Evolutionary conservation across 30 jellyfish, hydroid and myxozoan species (phyloP).

Genomic region (Cassiopea andromeda): DNA sequence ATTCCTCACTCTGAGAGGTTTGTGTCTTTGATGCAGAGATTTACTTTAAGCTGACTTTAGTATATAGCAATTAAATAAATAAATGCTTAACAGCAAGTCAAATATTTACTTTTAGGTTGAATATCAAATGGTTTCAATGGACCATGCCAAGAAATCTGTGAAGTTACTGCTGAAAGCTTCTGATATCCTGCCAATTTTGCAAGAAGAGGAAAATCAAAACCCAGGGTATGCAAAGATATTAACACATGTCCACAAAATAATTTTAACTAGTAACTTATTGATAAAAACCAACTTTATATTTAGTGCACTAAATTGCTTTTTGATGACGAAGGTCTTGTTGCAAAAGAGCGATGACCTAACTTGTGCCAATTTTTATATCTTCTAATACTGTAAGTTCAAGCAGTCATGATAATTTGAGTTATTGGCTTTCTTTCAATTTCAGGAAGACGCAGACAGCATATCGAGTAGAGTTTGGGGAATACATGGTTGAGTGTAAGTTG

Average conservation of each 20-base stretch:
- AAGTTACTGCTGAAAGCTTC: constrained; percentile 71
- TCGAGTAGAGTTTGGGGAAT: constrained; percentile 90
- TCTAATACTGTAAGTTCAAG: no score
- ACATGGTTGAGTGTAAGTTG: constrained; percentile 86
- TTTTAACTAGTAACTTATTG: no score
- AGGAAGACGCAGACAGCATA: constrained; percentile 89
- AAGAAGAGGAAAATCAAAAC: constrained; percentile 82
- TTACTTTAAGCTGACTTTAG: no score
- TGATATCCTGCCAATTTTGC: constrained; percentile 80
- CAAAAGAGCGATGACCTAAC: no score
- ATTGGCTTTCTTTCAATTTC: not conserved
- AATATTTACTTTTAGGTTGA: constrained; percentile 73
- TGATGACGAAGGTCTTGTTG: no score
- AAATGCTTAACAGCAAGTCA: not conserved
- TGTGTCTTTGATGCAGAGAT: no score
- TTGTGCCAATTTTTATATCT: no score
- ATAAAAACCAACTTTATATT: no score
- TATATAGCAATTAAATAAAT: no score
- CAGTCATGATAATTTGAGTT: not conserved
- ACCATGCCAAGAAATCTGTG: constrained; percentile 77
- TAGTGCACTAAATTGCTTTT: no score
- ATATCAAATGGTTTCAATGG: constrained; percentile 81
- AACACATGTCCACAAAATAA: not conserved
- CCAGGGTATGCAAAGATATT: constrained; percentile 80
- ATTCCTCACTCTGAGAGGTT: no score